Conservation (phyloP, 2,113 vertebrate species). For the Serilophus lunatus region DNA sequence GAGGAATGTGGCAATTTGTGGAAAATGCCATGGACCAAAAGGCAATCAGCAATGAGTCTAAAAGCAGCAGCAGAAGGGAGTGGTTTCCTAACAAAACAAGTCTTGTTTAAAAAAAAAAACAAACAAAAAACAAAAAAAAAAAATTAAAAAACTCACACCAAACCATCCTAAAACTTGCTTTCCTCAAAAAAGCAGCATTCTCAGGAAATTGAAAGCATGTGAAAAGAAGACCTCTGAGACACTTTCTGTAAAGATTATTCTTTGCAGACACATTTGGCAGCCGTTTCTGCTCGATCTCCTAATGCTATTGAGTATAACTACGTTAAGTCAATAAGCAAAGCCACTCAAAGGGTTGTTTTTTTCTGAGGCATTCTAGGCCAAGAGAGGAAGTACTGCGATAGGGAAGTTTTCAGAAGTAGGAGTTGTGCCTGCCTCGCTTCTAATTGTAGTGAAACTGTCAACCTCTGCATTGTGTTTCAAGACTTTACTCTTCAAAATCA, state of each 20-base stretch:
- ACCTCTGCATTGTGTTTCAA: slow-evolving; percentile 59
- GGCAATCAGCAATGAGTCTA: slow-evolving; percentile 38
- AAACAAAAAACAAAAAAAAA: fast-evolving
- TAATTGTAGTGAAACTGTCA: slow-evolving; percentile 73
- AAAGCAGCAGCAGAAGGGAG: slow-evolving; percentile 59
- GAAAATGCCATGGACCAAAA: slow-evolving; percentile 40
- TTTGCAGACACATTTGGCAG: slow-evolving; percentile 26
- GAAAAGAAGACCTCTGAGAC: slow-evolving; percentile 5
- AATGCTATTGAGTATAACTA: slow-evolving; percentile 8
- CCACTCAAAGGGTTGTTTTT: not conserved
- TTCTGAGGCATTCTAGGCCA: slow-evolving; percentile 42
- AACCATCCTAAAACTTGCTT: not conserved
- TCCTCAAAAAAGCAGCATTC: slow-evolving; percentile 24
- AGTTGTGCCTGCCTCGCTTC: slow-evolving; percentile 52
- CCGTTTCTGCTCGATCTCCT: not conserved
- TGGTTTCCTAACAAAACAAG: slow-evolving; percentile 63
- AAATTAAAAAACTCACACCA: too few species aligned
- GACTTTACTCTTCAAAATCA: slow-evolving; percentile 75
- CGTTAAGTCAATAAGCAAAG: slow-evolving; percentile 22
- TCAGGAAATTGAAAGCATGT: slow-evolving; percentile 15
- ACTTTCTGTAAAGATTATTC: slow-evolving; percentile 23
- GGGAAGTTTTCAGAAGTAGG: slow-evolving; percentile 63
- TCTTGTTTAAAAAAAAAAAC: not conserved
- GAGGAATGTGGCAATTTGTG: slow-evolving; percentile 50
- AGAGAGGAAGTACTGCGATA: slow-evolving; percentile 25